Percentiles rank a stretch among this genome's conserved stretches.
Evolutionary conservation across 2,888 invertebrate species (phyloP).

Genomic region (Clunio marinus): DNA sequence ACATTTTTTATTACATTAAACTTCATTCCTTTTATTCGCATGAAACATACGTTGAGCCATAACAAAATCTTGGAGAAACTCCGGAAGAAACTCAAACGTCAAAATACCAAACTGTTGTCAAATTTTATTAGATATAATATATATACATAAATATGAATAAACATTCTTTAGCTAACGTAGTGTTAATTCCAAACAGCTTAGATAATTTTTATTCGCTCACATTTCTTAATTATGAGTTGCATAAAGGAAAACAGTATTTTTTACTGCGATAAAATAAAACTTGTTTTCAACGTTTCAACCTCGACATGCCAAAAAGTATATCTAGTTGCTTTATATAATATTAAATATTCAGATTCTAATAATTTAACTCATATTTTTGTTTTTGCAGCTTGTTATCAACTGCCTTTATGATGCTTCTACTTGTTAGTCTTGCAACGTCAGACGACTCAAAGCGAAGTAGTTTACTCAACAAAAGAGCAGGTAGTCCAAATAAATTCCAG

Average conservation of each 20-base stretch:
- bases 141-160: too few relatives aligned
- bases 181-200: background rate
- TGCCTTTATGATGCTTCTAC: background rate
- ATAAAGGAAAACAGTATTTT: background rate
- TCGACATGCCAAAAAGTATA: slow-evolving; percentile 5
- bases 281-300: background rate
- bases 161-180: too few relatives aligned
- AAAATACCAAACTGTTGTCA: too few relatives aligned
- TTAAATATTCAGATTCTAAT: slow-evolving; percentile 23
- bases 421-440: background rate
- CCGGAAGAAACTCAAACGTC: background rate
- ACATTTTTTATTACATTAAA: too few relatives aligned
- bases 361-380: background rate
- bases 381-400: background rate
- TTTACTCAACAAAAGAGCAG: slow-evolving; percentile 24
- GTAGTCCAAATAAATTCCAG: background rate
- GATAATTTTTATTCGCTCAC: slow-evolving; percentile 3
- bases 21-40: too few relatives aligned
- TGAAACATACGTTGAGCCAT: too few relatives aligned
- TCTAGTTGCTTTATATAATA: slow-evolving; percentile 1
- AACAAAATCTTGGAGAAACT: background rate
- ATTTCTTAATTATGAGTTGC: background rate
- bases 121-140: too few relatives aligned
- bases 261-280: background rate
- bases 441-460: slow-evolving; percentile 29